A percentile compares a stretch with the other conserved stretches of the same genome.
Conservation (phyloP, 2,113 vertebrate species). For the Vulpes vulpes region DNA sequence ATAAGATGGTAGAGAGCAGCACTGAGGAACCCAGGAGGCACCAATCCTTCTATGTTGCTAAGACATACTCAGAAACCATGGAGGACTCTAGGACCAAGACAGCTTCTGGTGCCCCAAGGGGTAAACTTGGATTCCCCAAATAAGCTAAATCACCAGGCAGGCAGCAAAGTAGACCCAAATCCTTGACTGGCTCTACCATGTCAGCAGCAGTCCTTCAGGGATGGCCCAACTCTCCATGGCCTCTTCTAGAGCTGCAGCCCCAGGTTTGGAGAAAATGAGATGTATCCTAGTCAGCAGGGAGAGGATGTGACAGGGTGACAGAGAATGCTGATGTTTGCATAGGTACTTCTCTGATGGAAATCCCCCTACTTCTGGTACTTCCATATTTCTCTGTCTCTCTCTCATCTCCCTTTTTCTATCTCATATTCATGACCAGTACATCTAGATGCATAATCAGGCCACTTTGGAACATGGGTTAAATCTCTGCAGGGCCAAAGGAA, state of each 20-base stretch:
- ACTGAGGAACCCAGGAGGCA: fast-evolving
- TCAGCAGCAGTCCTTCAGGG: no score
- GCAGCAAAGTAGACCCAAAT: not conserved
- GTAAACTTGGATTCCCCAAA: not conserved
- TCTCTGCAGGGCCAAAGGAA: not conserved
- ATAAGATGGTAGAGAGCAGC: not conserved
- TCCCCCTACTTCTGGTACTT: not conserved
- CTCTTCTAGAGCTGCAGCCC: not conserved
- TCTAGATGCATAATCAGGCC: not conserved
- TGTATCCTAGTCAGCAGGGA: not conserved
- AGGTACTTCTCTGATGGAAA: constrained; percentile 35
- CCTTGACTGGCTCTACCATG: not conserved
- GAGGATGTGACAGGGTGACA: fast-evolving
- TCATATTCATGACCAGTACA: not conserved
- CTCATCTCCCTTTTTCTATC: not conserved
- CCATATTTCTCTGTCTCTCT: not conserved
- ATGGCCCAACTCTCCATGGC: not conserved
- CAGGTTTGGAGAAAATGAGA: not conserved
- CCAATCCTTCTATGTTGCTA: not conserved
- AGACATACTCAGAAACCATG: not conserved
- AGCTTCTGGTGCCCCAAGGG: not conserved
- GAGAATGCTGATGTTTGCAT: not conserved
- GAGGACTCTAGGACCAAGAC: not conserved
- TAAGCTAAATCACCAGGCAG: not conserved
- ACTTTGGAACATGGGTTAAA: not conserved